Evolutionary conservation across 2,113 vertebrate species (phyloP).

Genomic region (Mormyrus iriodes): DNA sequence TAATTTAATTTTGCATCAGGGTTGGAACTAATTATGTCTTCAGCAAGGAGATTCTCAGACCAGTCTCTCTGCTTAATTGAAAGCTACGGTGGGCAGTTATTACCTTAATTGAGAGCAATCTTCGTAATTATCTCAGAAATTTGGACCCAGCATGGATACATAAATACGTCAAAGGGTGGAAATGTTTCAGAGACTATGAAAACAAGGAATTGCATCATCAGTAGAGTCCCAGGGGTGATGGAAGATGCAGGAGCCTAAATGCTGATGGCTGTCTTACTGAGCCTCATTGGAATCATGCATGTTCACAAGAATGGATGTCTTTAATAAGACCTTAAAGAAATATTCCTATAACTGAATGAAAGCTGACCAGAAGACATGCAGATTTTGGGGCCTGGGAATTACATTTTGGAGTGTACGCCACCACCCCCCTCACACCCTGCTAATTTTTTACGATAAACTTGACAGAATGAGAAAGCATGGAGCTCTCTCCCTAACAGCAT

Average conservation of each 20-base stretch:
- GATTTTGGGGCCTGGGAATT: neutral
- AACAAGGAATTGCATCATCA: neutral
- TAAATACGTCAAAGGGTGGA: neutral
- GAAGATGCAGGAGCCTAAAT: neutral
- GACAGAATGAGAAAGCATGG: neutral
- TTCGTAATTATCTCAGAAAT: conserved; percentile 26
- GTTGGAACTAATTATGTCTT: conserved; percentile 18
- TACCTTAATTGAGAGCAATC: conserved; percentile 33
- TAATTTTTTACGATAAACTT: neutral
- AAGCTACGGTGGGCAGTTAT: conserved; percentile 28
- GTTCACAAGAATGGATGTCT: neutral
- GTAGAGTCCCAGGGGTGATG: neutral
- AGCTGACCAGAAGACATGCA: neutral
- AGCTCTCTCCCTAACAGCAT: conserved; percentile 11
- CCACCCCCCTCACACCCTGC: neutral
- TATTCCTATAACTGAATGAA: neutral
- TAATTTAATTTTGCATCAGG: neutral
- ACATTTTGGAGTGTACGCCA: neutral
- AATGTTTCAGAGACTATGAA: neutral
- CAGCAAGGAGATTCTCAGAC: conserved; percentile 28
- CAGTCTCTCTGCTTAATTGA: neutral
- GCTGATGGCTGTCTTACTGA: neutral
- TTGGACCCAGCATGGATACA: neutral
- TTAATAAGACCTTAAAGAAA: neutral
- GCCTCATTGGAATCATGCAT: neutral